Evolutionary conservation across 37 sponge, comb jelly and placozoan species (phyloP).

Genomic region (Trichoplax adhaerens): DNA sequence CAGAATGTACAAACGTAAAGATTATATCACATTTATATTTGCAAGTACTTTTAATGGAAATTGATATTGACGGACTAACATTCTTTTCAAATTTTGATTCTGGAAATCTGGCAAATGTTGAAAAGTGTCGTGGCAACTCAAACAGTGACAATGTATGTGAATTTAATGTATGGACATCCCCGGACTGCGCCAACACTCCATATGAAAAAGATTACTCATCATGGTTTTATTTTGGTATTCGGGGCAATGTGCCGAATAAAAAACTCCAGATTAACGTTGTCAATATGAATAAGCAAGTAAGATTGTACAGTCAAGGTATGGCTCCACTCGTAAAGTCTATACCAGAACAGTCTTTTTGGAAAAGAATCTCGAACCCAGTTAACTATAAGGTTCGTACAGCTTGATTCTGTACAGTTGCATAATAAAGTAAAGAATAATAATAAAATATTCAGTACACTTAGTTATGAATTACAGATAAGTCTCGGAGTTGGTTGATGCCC

Average conservation of each 20-base stretch:
- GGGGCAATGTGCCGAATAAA: conserved; percentile 15
- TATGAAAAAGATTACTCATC: conserved; percentile 53
- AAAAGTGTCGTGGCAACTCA: not conserved
- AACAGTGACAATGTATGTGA: conserved; percentile 13
- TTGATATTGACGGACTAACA: not conserved
- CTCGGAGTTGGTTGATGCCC: too few species aligned
- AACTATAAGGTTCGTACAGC: conserved; percentile 35
- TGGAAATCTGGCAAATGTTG: not conserved
- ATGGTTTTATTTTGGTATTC: conserved; percentile 11
- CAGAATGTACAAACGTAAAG: too few species aligned
- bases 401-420: too few species aligned
- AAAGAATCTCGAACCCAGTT: conserved; percentile 49
- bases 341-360: conserved; percentile 65
- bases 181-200: conserved; percentile 74
- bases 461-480: too few species aligned
- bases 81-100: conserved; percentile 11
- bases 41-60: too few species aligned
- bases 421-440: too few species aligned
- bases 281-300: conserved; percentile 79
- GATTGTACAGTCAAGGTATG: conserved; percentile 76
- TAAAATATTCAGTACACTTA: too few species aligned
- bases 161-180: conserved; percentile 77
- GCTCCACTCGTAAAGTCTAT: conserved; percentile 41
- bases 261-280: conserved; percentile 34
- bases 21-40: too few species aligned